Conservation (phyloP, 2,797 vertebrate genomes). For the Sebastes paucispinis region DNA sequence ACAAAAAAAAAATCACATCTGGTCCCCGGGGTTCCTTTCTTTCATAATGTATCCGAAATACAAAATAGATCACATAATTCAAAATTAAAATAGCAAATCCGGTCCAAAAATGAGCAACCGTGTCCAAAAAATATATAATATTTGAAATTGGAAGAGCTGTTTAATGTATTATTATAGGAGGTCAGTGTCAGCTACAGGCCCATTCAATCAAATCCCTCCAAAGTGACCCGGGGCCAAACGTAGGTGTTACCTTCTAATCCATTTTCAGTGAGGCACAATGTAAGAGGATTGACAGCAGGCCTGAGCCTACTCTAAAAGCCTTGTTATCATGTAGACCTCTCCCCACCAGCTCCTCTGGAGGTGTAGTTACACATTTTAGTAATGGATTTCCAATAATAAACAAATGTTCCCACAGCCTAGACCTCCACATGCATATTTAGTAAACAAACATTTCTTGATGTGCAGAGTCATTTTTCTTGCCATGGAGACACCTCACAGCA, state of each 20-base stretch:
- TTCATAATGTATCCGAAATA: not conserved
- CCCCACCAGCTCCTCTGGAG: not conserved
- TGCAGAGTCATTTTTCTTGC: slow-evolving; percentile 17
- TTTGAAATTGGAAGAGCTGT: not conserved
- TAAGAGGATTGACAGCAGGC: slow-evolving; percentile 85
- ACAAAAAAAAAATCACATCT: not conserved
- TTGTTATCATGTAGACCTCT: slow-evolving; percentile 34
- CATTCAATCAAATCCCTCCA: slow-evolving; percentile 78
- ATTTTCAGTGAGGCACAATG: slow-evolving; percentile 76
- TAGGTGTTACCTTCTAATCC: slow-evolving; percentile 82
- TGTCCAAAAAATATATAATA: not conserved
- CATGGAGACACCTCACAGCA: slow-evolving; percentile 62
- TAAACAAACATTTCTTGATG: slow-evolving; percentile 10
- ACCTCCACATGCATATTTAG: not conserved
- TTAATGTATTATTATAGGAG: slow-evolving; percentile 27
- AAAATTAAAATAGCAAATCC: not conserved
- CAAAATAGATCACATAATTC: not conserved
- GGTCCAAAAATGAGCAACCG: not conserved
- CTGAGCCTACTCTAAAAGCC: slow-evolving; percentile 65
- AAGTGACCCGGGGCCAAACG: slow-evolving; percentile 79
- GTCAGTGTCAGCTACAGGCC: slow-evolving; percentile 57
- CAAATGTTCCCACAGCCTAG: no score
- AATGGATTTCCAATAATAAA: not conserved
- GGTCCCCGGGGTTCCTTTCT: not conserved
- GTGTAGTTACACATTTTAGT: not conserved